A percentile compares a stretch with the other conserved stretches of the same genome.
These are phyloP conservation scores for Gopherus evgoodei DNA, from an alignment of 2,113 vertebrate species.

Conservation along the genomic window DNA sequence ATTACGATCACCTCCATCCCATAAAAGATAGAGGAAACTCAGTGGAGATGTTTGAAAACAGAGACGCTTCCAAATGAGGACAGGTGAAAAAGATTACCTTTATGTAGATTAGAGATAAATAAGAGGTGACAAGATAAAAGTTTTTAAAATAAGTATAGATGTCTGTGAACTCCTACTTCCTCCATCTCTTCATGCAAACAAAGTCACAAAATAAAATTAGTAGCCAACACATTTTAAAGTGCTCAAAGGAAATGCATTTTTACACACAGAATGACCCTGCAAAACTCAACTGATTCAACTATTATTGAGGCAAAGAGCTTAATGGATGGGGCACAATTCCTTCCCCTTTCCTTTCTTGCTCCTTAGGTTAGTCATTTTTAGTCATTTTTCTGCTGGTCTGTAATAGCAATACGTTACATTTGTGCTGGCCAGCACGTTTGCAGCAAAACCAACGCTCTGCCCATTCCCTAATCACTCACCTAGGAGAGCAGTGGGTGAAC, in stretches of 20 bases:
- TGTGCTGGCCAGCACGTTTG: neutral
- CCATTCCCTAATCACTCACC: neutral
- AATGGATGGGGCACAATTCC: neutral
- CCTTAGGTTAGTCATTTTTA: neutral
- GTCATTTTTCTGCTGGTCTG: neutral
- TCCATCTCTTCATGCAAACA: neutral
- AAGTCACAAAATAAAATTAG: neutral
- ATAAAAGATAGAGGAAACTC: neutral
- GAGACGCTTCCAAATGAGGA: neutral
- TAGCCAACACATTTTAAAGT: neutral
- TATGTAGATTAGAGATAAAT: constrained; percentile 33
- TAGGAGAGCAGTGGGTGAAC: neutral
- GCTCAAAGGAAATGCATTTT: constrained; percentile 26
- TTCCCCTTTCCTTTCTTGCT: neutral
- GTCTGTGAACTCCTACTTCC: neutral
- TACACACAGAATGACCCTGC: neutral
- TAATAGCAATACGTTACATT: neutral
- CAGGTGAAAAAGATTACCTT: constrained; percentile 2
- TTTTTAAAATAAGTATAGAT: constrained; percentile 23
- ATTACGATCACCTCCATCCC: neutral
- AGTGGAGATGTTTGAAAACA: neutral
- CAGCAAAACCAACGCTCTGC: neutral
- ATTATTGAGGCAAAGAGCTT: neutral
- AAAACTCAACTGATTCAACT: neutral
- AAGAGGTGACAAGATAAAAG: neutral